A percentile compares a stretch with the other conserved stretches of the same genome.
Evolutionary conservation across 53 echinoderm and acorn worm genomes (phyloP).

Genomic region (Patiria pectinifera): DNA sequence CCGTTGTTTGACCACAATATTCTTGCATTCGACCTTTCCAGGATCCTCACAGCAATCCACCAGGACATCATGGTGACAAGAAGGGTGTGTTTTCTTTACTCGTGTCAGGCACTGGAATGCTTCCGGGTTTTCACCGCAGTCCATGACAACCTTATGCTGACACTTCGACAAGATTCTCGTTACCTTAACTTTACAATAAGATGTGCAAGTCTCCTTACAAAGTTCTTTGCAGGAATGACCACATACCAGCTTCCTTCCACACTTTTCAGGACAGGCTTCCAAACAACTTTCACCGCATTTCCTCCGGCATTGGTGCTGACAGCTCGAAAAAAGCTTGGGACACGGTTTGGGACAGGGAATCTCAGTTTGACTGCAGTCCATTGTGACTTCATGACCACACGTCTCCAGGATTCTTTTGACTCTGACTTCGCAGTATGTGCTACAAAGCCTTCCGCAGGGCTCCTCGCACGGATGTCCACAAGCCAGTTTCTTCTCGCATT

Average conservation of each 20-base stretch:
- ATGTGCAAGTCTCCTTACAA: constrained; percentile 1
- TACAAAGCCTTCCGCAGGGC: neutral
- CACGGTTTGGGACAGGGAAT: constrained; percentile 44
- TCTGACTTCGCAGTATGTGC: neutral
- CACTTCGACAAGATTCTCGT: neutral
- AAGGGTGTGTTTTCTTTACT: constrained; percentile 37
- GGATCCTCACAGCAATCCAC: constrained; percentile 37
- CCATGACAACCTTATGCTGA: constrained; percentile 42
- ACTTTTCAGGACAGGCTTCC: constrained; percentile 29
- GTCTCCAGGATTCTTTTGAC: neutral
- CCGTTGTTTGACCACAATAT: constrained; percentile 26
- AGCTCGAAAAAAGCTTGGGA: neutral
- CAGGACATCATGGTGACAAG: constrained; percentile 61
- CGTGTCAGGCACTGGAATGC: constrained; percentile 19
- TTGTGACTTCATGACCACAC: constrained; percentile 17
- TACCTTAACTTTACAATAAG: neutral
- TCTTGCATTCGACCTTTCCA: neutral
- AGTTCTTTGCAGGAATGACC: constrained; percentile 42
- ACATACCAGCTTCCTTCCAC: constrained; percentile 63
- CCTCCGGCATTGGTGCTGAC: constrained; percentile 14
- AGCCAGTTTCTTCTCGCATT: constrained; percentile 40
- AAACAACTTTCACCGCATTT: neutral
- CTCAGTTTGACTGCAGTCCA: neutral
- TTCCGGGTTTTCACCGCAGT: constrained; percentile 33
- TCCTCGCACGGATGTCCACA: constrained; percentile 60